A percentile compares a stretch with the other conserved stretches of the same genome.
phyloP scores from a whole-genome alignment of 2,113 vertebrate genomes.

The Oplegnathus fasciatus region DNA sequence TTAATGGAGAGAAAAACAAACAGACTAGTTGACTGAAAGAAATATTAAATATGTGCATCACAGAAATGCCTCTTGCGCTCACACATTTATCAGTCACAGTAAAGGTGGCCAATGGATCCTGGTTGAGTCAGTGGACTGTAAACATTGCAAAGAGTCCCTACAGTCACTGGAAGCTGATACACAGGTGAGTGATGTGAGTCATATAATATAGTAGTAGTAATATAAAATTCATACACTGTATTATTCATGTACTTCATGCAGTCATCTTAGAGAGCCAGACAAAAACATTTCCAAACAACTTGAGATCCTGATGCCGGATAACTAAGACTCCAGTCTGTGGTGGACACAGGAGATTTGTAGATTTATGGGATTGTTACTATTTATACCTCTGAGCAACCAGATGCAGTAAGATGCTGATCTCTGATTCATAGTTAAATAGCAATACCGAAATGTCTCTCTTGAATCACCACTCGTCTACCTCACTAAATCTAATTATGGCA shows the following conservation, averaged over 20 bases:
- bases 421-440: not conserved
- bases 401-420: not conserved
- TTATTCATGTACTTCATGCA: not conserved
- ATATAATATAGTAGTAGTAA: too few relatives aligned
- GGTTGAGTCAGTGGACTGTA: not conserved
- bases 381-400: not conserved
- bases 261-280: not conserved
- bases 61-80: too few relatives aligned
- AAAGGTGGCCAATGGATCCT: not conserved
- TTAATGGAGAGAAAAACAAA: slow-evolving; percentile 9
- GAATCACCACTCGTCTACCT: too few relatives aligned
- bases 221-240: not conserved
- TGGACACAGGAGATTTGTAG: not conserved
- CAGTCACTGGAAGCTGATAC: not conserved
- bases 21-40: not conserved
- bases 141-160: not conserved
- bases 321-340: not conserved
- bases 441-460: too few relatives aligned
- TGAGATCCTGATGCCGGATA: too few relatives aligned
- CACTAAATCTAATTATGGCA: too few relatives aligned
- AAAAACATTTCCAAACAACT: not conserved
- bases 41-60: not conserved
- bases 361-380: too few relatives aligned
- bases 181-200: not conserved
- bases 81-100: not conserved